A percentile compares a stretch with the other conserved stretches of the same genome.
Evolutionary conservation across 2,113 vertebrate genomes (phyloP).

Genomic region (Ciconia stormi): DNA sequence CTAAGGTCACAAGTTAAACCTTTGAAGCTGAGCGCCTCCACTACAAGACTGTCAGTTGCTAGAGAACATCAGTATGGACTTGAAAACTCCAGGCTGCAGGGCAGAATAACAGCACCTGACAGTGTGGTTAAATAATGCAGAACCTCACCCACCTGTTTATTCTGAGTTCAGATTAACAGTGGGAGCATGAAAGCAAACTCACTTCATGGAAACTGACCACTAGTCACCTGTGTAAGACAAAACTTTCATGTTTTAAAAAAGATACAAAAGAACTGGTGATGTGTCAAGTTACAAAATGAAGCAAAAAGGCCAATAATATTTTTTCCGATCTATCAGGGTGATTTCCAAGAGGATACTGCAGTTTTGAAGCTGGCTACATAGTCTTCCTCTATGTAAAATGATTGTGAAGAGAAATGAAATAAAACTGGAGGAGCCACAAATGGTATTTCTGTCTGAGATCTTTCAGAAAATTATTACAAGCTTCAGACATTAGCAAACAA

Average conservation of each 20-base stretch:
- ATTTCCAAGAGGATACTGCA: neutral
- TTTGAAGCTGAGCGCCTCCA: neutral
- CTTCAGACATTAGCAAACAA: neutral
- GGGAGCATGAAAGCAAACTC: neutral
- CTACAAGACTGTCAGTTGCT: neutral
- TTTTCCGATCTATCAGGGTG: neutral
- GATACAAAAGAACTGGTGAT: neutral
- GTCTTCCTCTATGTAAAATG: neutral
- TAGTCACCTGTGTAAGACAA: neutral
- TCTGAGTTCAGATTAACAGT: neutral
- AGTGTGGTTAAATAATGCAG: neutral
- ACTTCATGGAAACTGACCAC: neutral
- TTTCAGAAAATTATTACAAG: neutral
- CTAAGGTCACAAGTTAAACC: neutral
- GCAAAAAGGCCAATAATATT: neutral
- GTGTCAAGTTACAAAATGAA: neutral
- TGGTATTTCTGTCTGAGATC: neutral
- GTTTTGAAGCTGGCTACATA: neutral
- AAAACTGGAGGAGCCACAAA: neutral
- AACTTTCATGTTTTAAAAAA: neutral
- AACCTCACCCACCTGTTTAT: neutral
- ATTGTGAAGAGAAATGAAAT: neutral
- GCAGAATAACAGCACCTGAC: neutral
- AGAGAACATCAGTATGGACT: neutral
- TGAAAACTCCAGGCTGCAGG: neutral